Evolutionary conservation across 2,888 invertebrate species (phyloP), one percentile per base, ranked within the genome.

Genomic region (Philaethria dido): DNA sequence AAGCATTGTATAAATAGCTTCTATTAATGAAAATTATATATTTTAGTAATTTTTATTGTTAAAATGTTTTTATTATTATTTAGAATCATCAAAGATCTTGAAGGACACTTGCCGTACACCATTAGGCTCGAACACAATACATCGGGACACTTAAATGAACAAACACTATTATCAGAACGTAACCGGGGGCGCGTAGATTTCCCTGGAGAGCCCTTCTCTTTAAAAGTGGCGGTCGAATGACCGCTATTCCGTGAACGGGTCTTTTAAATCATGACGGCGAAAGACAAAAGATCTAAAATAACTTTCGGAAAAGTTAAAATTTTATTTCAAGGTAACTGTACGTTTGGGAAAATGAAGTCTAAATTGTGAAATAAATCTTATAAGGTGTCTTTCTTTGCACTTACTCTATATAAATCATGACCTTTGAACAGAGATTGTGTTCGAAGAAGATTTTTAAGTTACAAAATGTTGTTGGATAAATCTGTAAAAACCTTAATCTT

Each of bases 91-190:
- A 20, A 47, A 45, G 16, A 45, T 6, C 33, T 60, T 29, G 45
- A 60, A 44, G 29, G 44, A 60, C 45, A 45, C 60, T 47, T 60
- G 29, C 60, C 45, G 60, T 47, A 25, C 60, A 20, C 82, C 80
- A 87, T 85, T 83, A 84, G 78, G 73, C 77, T 78, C 80, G 80
- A 81, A 86, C 82, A 86, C 85, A 88, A 88, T 84, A 84, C 83
- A 74, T 75, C 72, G 79, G 81, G 80, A 88, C 88, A 87, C 92
- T 92, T 82, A 88, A 89, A 91, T 87, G 89, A 88, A 84, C 88
- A 90, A 91, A 91, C 92, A 91, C 89, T 88, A 90, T 91, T 89
- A 91, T 84, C 85, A 85, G 82, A 79, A 75, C 75, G 73, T 73
- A 68, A 80, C 77, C 77, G 80, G 82, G 87, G 86, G 87, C 81